These are phyloP conservation scores for Chloromyia formosa DNA, from an alignment of 2,888 invertebrate species.

Conservation along the genomic window DNA sequence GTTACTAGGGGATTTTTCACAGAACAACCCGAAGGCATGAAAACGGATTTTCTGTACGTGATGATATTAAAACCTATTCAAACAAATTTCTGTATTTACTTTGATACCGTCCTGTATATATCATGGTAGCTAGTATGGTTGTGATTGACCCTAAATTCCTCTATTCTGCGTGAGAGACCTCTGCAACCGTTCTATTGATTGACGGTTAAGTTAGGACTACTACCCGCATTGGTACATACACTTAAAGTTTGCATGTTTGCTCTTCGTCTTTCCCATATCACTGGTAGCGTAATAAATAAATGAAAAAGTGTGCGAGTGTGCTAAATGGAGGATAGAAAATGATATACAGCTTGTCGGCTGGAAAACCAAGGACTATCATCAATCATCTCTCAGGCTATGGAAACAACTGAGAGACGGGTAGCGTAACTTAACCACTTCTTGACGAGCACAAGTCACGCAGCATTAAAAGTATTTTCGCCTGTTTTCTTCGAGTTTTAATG, in stretches of 20 bases:
- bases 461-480: background rate
- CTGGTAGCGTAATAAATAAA: constrained; percentile 8
- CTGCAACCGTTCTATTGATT: too few relatives aligned
- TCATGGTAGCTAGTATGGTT: too few relatives aligned
- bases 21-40: too few relatives aligned
- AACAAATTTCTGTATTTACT: too few relatives aligned
- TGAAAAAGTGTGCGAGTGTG: constrained; percentile 30
- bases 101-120: too few relatives aligned
- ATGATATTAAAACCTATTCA: too few relatives aligned
- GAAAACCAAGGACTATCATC: constrained; percentile 36
- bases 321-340: constrained; percentile 32
- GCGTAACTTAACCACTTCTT: constrained; percentile 30
- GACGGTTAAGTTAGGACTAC: too few relatives aligned
- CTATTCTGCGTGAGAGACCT: too few relatives aligned
- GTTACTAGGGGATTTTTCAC: too few relatives aligned
- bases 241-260: constrained; percentile 19
- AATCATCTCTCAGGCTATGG: constrained; percentile 27
- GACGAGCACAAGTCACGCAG: constrained; percentile 23
- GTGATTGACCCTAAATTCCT: too few relatives aligned
- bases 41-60: too few relatives aligned
- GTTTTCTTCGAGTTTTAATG: background rate
- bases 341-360: constrained; percentile 13
- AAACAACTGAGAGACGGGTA: constrained; percentile 9
- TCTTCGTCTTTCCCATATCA: background rate
- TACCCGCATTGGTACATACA: background rate